These are phyloP conservation scores for Ellobium chinense DNA, from an alignment of 2,888 invertebrate genomes.

Conservation along the genomic window DNA sequence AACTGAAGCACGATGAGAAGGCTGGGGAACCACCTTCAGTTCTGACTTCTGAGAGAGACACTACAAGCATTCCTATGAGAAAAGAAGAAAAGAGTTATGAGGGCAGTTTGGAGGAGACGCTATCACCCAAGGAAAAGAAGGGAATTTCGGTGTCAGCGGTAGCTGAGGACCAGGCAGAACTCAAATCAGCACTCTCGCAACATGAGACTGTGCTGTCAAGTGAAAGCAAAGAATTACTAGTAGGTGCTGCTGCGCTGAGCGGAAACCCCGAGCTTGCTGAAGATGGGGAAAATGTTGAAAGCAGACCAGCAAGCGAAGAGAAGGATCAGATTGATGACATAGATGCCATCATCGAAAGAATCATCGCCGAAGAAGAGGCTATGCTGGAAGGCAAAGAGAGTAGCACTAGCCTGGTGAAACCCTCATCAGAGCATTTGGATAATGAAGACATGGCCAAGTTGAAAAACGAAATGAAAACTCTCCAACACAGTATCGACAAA, in stretches of 20 bases:
- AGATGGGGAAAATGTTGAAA: not conserved
- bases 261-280: not conserved
- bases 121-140: not conserved
- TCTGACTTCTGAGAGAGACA: not conserved
- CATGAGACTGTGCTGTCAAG: too few species aligned
- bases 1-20: not conserved
- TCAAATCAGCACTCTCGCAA: not conserved
- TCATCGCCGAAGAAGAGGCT: conserved; percentile 39
- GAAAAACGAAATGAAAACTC: not conserved
- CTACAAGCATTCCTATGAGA: not conserved
- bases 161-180: not conserved
- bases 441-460: not conserved
- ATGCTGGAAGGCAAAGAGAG: not conserved
- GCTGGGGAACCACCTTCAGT: too few species aligned
- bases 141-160: not conserved
- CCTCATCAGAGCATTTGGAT: not conserved
- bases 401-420: not conserved
- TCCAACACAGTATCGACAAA: not conserved
- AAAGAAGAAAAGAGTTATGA: not conserved
- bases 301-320: not conserved
- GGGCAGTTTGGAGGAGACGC: not conserved
- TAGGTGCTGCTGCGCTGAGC: too few species aligned
- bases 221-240: too few species aligned
- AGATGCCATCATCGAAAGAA: conserved; percentile 33
- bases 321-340: conserved; percentile 23